phyloP scores from a whole-genome alignment of 2,797 vertebrate genomes.

The Enoplosus armatus region DNA sequence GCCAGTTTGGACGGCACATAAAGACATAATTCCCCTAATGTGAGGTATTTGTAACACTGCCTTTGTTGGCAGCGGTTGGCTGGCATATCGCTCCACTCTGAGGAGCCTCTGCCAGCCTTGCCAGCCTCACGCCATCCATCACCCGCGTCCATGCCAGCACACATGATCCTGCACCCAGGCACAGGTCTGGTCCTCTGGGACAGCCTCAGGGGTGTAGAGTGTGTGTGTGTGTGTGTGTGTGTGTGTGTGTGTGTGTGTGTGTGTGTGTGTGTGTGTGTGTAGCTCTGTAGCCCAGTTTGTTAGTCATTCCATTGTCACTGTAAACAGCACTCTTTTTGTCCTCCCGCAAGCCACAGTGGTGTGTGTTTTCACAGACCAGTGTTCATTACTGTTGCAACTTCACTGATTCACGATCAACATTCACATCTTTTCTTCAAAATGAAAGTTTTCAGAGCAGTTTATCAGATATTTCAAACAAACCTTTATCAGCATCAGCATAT shows the following conservation, averaged over 20 bases:
- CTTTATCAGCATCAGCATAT: not conserved
- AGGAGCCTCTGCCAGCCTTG: slow-evolving; percentile 51
- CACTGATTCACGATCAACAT: slow-evolving; percentile 31
- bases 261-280: slow-evolving; percentile 14
- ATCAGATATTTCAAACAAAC: not conserved
- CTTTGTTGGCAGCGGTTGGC: slow-evolving; percentile 72
- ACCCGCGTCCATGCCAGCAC: slow-evolving; percentile 61
- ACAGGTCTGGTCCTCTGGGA: slow-evolving; percentile 40
- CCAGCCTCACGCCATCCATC: slow-evolving; percentile 60
- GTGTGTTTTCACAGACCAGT: slow-evolving; percentile 59
- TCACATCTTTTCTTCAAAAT: slow-evolving; percentile 17
- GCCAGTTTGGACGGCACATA: slow-evolving; percentile 60
- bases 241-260: slow-evolving; percentile 10
- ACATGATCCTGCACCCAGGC: slow-evolving; percentile 52
- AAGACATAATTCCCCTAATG: slow-evolving; percentile 82
- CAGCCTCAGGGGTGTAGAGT: slow-evolving; percentile 6
- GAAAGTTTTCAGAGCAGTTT: not conserved
- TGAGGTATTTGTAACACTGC: slow-evolving; percentile 77
- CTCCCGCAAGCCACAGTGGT: slow-evolving; percentile 52
- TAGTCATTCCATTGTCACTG: slow-evolving; percentile 61
- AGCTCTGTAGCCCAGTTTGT: slow-evolving; percentile 34
- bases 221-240: slow-evolving; percentile 14
- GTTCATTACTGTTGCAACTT: slow-evolving; percentile 51
- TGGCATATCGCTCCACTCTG: slow-evolving; percentile 56
- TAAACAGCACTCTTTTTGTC: slow-evolving; percentile 65